phyloP scores from a whole-genome alignment of 2,888 invertebrate species.

The Xestia sexstrigata region DNA sequence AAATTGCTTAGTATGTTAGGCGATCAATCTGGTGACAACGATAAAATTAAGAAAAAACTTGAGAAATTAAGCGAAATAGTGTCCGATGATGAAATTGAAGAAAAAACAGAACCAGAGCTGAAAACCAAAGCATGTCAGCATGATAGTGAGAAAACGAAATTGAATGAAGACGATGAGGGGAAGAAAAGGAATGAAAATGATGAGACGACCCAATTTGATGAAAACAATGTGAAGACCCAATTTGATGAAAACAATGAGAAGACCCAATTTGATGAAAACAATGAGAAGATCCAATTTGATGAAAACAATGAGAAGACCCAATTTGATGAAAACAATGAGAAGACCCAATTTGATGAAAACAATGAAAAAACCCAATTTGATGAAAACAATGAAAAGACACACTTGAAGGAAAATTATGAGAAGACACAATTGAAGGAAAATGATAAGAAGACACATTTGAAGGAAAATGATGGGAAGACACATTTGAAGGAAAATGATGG shows the following conservation, averaged over 20 bases:
- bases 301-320: background rate
- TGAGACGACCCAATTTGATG: background rate
- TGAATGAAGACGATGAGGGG: background rate
- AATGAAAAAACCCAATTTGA: background rate
- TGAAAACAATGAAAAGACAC: background rate
- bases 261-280: background rate
- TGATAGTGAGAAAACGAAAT: slow-evolving; percentile 3
- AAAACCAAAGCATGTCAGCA: slow-evolving; percentile 12
- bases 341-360: background rate
- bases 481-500: background rate
- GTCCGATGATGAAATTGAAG: slow-evolving; percentile 83
- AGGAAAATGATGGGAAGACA: too few relatives aligned
- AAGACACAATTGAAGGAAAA: background rate
- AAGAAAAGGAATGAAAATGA: too few relatives aligned
- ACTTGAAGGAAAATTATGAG: background rate
- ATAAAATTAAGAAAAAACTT: slow-evolving; percentile 90
- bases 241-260: too few relatives aligned
- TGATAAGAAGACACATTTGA: too few relatives aligned
- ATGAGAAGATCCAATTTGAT: background rate
- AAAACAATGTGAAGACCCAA: background rate
- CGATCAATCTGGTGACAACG: slow-evolving; percentile 82
- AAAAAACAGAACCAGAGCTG: slow-evolving; percentile 1
- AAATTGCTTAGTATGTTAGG: slow-evolving; percentile 85
- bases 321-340: too few relatives aligned
- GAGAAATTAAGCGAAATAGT: slow-evolving; percentile 90